Conservation (phyloP, 1,140 invertebrate genomes). For the Halyomorpha halys region DNA sequence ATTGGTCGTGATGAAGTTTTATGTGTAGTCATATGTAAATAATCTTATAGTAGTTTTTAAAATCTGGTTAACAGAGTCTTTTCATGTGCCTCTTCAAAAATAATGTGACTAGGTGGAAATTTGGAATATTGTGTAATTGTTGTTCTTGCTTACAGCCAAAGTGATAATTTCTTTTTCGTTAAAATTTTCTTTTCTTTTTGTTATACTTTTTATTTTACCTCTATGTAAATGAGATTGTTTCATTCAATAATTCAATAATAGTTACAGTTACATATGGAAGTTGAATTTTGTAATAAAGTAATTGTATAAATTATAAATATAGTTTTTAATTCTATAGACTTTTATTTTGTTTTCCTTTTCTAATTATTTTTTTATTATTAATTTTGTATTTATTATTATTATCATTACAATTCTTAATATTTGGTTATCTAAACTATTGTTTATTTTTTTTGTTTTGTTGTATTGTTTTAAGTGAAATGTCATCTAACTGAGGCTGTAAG, state of each 20-base stretch:
- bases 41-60: conserved; percentile 7
- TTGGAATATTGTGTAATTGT: neutral
- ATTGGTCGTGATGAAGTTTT: conserved; percentile 7
- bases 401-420: no score
- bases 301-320: conserved; percentile 19
- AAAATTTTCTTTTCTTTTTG: conserved; percentile 4
- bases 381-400: no score
- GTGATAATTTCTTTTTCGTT: neutral
- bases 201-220: conserved; percentile 11
- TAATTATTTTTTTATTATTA: conserved; percentile 4
- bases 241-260: conserved; percentile 1
- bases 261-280: neutral
- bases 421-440: no score
- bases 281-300: conserved; percentile 17
- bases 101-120: neutral
- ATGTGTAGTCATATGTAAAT: conserved; percentile 17
- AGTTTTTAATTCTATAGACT: conserved; percentile 18
- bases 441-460: no score
- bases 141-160: neutral
- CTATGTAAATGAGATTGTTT: neutral
- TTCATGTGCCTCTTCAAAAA: conserved; percentile 11
- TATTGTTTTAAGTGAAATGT: no score
- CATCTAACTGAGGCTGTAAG: no score
- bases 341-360: conserved; percentile 11
- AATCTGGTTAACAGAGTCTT: neutral